Evolutionary conservation across 1,140 invertebrate species (phyloP).

Genomic region (Danaus melanippus): DNA sequence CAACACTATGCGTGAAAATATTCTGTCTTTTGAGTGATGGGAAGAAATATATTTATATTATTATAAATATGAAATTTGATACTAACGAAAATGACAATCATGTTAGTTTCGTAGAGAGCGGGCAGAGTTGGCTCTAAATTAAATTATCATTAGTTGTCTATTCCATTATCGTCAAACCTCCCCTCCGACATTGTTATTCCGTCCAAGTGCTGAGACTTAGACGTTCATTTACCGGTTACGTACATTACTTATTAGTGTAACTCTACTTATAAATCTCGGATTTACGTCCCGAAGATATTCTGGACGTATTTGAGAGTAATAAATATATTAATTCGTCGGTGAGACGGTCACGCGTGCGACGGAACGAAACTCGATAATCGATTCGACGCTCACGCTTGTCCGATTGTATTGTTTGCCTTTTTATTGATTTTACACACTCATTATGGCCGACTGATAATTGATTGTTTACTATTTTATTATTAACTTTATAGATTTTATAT

Average conservation of each 20-base stretch:
- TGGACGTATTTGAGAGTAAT: conserved; percentile 11
- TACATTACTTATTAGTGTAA: too few relatives aligned
- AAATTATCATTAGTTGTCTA: conserved; percentile 41
- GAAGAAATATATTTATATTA: neutral
- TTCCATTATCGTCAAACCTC: conserved; percentile 45
- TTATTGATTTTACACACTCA: conserved; percentile 32
- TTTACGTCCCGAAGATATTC: conserved; percentile 16
- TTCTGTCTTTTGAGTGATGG: neutral
- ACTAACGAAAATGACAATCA: neutral
- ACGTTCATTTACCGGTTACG: conserved; percentile 5
- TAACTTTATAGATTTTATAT: neutral
- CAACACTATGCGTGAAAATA: neutral
- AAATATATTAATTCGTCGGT: conserved; percentile 6
- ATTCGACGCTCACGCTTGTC: conserved; percentile 36
- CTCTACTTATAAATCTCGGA: conserved; percentile 6
- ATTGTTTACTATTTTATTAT: conserved; percentile 9
- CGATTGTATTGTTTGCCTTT: conserved; percentile 25
- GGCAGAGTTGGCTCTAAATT: conserved; percentile 36
- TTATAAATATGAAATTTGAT: neutral
- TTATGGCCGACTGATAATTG: conserved; percentile 18
- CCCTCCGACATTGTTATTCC: conserved; percentile 5
- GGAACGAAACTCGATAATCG: conserved; percentile 36
- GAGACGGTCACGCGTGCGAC: conserved; percentile 28
- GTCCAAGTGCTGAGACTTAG: conserved; percentile 2
- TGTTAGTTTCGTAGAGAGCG: conserved; percentile 7